Conservation (phyloP, 2,113 vertebrate genomes). For the Machaerirhynchus nigripectus region DNA sequence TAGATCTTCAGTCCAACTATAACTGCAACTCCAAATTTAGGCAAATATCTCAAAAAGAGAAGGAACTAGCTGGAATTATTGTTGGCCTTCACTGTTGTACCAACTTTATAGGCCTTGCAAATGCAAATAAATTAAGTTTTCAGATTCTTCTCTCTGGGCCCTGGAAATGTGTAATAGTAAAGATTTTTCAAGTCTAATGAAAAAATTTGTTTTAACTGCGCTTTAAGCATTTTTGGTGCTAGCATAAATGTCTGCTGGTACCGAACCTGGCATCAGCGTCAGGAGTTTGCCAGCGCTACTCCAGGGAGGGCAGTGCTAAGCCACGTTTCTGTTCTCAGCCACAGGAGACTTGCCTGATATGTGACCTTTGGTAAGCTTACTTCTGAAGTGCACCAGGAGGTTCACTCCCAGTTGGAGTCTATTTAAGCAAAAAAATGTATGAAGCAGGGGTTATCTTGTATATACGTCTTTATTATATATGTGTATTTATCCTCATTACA, state of each 20-base stretch:
- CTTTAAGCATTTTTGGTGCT: background rate
- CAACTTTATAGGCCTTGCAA: background rate
- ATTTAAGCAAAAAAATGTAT: background rate
- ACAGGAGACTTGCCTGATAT: background rate
- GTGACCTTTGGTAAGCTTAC: background rate
- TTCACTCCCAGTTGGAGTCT: background rate
- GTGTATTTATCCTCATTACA: background rate
- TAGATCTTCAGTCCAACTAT: background rate
- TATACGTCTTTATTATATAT: background rate
- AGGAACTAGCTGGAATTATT: background rate
- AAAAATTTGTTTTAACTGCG: background rate
- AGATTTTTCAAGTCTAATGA: background rate
- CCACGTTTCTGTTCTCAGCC: background rate
- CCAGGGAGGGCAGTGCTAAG: background rate
- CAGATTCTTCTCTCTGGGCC: background rate
- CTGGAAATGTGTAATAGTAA: background rate
- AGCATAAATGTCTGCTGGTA: background rate
- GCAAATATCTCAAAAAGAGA: background rate
- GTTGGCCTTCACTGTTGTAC: background rate
- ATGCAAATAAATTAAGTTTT: background rate
- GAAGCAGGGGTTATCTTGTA: background rate
- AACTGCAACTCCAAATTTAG: background rate
- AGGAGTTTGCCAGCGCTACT: background rate
- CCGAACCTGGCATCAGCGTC: background rate
- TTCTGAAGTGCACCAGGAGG: background rate